Base-by-base conservation (phyloP, 2,113 vertebrate species). In the Notarius quadriscutis region DNA sequence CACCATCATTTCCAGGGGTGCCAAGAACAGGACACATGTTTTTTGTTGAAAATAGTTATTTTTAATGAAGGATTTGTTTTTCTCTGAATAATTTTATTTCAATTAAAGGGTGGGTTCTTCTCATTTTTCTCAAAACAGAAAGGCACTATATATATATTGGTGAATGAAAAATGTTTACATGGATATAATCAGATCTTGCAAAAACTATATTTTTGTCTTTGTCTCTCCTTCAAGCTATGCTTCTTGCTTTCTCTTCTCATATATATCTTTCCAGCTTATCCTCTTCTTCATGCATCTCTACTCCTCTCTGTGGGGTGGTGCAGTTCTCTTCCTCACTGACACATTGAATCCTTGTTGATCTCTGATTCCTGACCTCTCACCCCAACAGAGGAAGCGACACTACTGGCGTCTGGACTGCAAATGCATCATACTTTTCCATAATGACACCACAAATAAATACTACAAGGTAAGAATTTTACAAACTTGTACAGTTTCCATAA, bases 321-420 rank as follows among this genome's bases (percentile, higher is more conserved):
- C 67, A 22, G 72, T 62, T 88, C 62, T 86, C 67, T 78, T 41
- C 80, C 79, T 88, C 55, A 51, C 10, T 51, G 50, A 30, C 50
- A n/a, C 87, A 87, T 86, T 84, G 63, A 79, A 79, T 85, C 75
- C 62, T 83, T 86, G 80, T 87, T 91, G 88, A 93, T 83, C 83
- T 80, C 7, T 90, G 67, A 90, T 53, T 53, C 91, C 75, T 84
- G 27, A 89, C 91, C n/a, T 89, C 88, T 88, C 58, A 82, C 84
- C 89, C 78, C 84, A 58, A 92, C 94, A 98, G 97, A 96, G 97
- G 92, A 98, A 97, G 88, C 93, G 96, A 87, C 97, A 97, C 90
- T 98, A 96, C 80, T 98, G 97, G 97, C 95, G 97, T 50, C 93
- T 97, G 90, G 97, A 98, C 93, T 97, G 96, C 90, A 98, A 98